A percentile compares a stretch with the other conserved stretches of the same genome.
These are phyloP conservation scores for Pseudachorutes palmiensis DNA, from an alignment of 1,140 invertebrate species.

Conservation along the genomic window DNA sequence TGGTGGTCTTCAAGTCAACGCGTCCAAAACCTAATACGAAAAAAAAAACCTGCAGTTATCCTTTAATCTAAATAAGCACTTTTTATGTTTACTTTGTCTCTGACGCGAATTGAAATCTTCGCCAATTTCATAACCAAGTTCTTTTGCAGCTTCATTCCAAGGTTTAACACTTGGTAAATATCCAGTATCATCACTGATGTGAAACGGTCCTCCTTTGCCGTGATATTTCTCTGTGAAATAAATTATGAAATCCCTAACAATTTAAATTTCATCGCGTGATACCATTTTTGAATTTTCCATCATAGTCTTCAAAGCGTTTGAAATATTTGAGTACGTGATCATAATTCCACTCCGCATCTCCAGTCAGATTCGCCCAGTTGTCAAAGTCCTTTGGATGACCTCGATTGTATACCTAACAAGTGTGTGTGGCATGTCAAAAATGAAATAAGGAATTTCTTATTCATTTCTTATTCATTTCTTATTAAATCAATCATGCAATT, in stretches of 20 bases:
- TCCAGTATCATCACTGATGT: background rate
- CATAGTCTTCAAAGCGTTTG: constrained; percentile 10
- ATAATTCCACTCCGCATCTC: constrained; percentile 9
- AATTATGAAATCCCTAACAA: background rate
- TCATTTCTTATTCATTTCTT: too few relatives aligned
- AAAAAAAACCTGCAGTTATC: too few relatives aligned
- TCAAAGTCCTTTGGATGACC: constrained; percentile 11
- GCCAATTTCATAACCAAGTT: background rate
- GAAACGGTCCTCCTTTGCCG: background rate
- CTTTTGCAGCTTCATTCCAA: constrained; percentile 9
- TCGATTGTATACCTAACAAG: constrained; percentile 13
- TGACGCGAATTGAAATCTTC: constrained; percentile 13
- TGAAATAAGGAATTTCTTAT: too few relatives aligned
- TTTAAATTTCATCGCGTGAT: too few relatives aligned
- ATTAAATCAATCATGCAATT: too few relatives aligned
- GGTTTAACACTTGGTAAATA: background rate
- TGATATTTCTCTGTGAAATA: constrained; percentile 1
- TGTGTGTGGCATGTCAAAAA: too few relatives aligned
- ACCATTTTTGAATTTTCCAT: background rate
- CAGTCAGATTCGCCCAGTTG: constrained; percentile 13
- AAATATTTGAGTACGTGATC: constrained; percentile 8
- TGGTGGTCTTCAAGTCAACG: constrained; percentile 1
- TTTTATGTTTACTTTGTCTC: background rate
- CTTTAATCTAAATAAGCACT: background rate
- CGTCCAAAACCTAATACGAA: background rate